Evolutionary conservation across 2,797 vertebrate genomes (phyloP), one percentile per base, ranked within the genome.

Genomic region (Remorina albescens): DNA sequence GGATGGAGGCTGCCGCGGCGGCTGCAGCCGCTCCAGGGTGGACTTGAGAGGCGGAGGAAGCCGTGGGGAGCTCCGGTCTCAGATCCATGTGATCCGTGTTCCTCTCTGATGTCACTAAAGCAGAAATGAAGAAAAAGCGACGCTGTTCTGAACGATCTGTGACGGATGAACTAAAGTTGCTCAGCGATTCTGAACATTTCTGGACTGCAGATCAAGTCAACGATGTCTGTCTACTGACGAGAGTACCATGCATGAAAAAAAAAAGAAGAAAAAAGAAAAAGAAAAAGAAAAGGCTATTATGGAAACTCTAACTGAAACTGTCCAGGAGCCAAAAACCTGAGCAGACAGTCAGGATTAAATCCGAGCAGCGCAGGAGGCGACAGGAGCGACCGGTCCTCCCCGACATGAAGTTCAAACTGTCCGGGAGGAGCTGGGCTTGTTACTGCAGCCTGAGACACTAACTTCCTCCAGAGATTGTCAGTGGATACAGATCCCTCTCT

Each of bases 11-110:
- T 0, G 93, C 90, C 0, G 93, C 93, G 12, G 93, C 93, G 6
- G 72, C 78, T 0, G 77, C 86, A 0, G 74, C 80, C 0, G 95
- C 94, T 26, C 93, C 92, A 0, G 93, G 89, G 63, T 94, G 94
- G 55, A 95, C 82, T 55, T 96, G 95, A 1, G 96, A 93, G 36
- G 94, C 95, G 13, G 96, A 83, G 49, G 95, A 95, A 58, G 83
- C 94, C 34, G 89, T 92, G 70, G 96, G 92, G 63, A 95, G 92
- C 84, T 98, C 97, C 21, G 95, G 93, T 81, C 97, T 94, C 91
- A 98, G 94, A 94, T 99, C 97, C 98, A 98, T 98, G 63, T n/a
- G n/a, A n/a, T 26, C 83, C 81, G 56, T 13, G 56, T 54, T 68
- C 42, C 55, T 81, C 72, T 25, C 59, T 47, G 57, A 8, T 32